Evolutionary conservation across 2,888 invertebrate species (phyloP), one percentile per base, ranked within the genome.

Genomic region (Apodemia hepburni): DNA sequence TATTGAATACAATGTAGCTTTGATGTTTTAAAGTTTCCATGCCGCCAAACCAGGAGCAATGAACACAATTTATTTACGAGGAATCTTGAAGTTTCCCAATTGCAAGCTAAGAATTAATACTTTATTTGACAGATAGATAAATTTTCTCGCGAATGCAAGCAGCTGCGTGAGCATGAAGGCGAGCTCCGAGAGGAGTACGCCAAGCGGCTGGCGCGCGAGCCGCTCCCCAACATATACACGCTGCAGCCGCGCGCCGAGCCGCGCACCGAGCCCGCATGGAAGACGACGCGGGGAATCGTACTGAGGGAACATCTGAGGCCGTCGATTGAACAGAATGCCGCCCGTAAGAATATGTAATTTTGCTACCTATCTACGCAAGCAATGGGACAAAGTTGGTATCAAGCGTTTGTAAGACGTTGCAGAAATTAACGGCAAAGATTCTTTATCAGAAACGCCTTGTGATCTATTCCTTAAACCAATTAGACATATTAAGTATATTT

Each of bases 141-240:
- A 8, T 59, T 65, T 15, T 61, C 64, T 51, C 27, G 58, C 1
- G 69, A 68, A 62, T 59, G 47, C 49, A 57, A 59, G 7, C 51
- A 66, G 58, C 27, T 71, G 17, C 45, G 62, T 18, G 29, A 66
- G 22, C 64, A 66, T 0, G 85, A 86, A 60, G 72, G 65, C 3
- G 74, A 79, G 63, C 61, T 87, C 47, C 78, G 77, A 59, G 69
- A 70, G 4, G 71, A 82, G 49, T 75, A 79, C 42, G 85, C 84
- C 0, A 67, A 64, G 29, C 72, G 78, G 5, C 66, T 83, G 0
- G 71, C 81, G 0, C 73, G 75, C 2, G 68, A 73, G 3, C 74
- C 80, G 0, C 70, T 74, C 3, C 77, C 77, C 0, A 84, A 85
- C 63, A 72, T 80, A 51, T 84, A 78, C 72, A 73, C 70, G 57